Base-by-base conservation (phyloP, 2,113 vertebrate genomes). In the Orientallactaga bullata region DNA sequence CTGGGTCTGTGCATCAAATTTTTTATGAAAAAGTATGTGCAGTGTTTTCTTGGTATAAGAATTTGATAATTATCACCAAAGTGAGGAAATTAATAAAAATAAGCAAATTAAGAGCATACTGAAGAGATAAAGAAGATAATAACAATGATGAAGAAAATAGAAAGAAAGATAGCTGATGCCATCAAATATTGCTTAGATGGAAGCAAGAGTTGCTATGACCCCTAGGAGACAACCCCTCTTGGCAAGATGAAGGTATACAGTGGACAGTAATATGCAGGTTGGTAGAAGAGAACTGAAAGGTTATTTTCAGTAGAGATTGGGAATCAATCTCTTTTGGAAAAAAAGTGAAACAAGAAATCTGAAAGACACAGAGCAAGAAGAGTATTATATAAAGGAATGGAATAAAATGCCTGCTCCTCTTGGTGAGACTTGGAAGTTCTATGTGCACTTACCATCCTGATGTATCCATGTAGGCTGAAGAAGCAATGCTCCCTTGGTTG, bases 1-100 rank as follows among this genome's bases (percentile, higher is more conserved):
- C 42, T 69, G 6, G 15, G 4, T 47, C 60, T 87, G 5, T n/a
- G 20, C 51, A 47, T 87, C 51, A 55, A 88, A 42, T 37, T 39
- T 7, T 7, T 65, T 55, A 73, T 17, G 30, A 35, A 66, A 79
- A 74, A 89, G 12, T 2, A 58, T 30, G 24, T 63, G 13, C 15
- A 60, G 90, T 88, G 85, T 73, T 92, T 91, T 69, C 69, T 51
- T 77, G 72, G 37, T 81, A 35, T 23, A 80, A 89, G 42, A 32
- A 28, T 89, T 77, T 91, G 55, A 42, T 63, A 32, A 88, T 9
- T 84, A 61, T 88, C 37, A 72, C 17, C 4, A 77, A 39, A 7
- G 60, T 66, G 20, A 66, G 21, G 2, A 37, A 47, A 47, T 47
- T 47, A 47, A 47, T 47, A 47, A 47, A 88, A 90, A 88, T 81